Conservation (phyloP, 2,113 vertebrate genomes). For the Rhizomys pruinosus region DNA sequence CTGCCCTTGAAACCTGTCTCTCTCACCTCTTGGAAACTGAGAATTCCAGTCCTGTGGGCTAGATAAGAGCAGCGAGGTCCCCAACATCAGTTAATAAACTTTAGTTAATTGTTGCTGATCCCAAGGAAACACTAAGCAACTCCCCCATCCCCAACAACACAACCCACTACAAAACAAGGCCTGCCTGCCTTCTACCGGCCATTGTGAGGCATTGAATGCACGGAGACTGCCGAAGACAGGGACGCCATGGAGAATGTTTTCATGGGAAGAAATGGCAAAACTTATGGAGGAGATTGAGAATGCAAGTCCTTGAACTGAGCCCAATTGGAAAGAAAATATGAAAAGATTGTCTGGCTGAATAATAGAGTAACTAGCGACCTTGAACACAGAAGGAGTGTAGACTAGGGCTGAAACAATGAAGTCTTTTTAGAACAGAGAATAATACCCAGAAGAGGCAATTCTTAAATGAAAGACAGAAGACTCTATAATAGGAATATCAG, state of each 20-base stretch:
- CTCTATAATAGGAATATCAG: constrained; percentile 74
- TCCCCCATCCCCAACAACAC: constrained; percentile 74
- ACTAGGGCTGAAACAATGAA: constrained; percentile 88
- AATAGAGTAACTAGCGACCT: constrained; percentile 87
- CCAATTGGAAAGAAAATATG: constrained; percentile 79
- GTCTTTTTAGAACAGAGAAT: constrained; percentile 84
- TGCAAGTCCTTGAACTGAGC: constrained; percentile 87
- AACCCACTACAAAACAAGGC: constrained; percentile 75
- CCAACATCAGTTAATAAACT: constrained; percentile 73
- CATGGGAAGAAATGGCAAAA: constrained; percentile 88
- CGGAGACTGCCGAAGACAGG: constrained; percentile 77
- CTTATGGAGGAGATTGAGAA: constrained; percentile 81
- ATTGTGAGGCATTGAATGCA: constrained; percentile 79
- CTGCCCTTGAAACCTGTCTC: not conserved
- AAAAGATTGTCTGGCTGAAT: constrained; percentile 85
- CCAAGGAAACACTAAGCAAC: constrained; percentile 66
- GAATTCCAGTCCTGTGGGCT: not conserved
- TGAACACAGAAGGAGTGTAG: constrained; percentile 85
- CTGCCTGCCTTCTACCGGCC: constrained; percentile 71
- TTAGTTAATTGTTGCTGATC: constrained; percentile 71
- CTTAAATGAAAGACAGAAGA: constrained; percentile 80
- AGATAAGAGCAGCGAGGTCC: constrained; percentile 61
- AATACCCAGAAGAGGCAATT: constrained; percentile 86
- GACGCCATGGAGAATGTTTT: constrained; percentile 84
- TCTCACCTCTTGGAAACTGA: not conserved